Conservation (phyloP, 2,797 vertebrate genomes). For the Pygocentrus nattereri region DNA sequence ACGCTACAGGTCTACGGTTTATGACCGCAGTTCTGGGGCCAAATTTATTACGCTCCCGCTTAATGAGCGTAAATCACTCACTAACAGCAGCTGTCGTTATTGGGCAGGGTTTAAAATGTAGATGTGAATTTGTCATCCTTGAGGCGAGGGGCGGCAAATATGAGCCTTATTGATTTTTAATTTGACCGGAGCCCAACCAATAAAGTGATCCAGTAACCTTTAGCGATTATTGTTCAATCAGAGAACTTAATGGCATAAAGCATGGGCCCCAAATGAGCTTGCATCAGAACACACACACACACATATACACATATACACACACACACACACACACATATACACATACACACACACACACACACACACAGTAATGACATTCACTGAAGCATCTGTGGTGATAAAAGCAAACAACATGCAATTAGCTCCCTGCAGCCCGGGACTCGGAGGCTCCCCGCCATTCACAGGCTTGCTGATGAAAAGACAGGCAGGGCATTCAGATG, state of each 20-base stretch:
- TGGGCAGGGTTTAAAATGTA: constrained; percentile 37
- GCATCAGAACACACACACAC: constrained; percentile 40
- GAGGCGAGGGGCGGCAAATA: constrained; percentile 46
- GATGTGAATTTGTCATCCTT: constrained; percentile 49
- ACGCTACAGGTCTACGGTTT: constrained; percentile 32
- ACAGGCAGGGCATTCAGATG: constrained; percentile 35
- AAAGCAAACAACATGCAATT: constrained; percentile 58
- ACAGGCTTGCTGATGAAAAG: constrained; percentile 47
- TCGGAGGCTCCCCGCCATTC: constrained; percentile 35
- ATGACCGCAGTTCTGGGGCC: constrained; percentile 33
- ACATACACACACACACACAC: constrained; percentile 35
- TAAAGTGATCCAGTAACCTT: constrained; percentile 58
- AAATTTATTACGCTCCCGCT: constrained; percentile 50
- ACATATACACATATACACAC: neutral
- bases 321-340: constrained; percentile 10
- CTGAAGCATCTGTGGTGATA: constrained; percentile 57
- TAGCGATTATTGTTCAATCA: constrained; percentile 61
- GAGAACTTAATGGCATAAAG: constrained; percentile 52
- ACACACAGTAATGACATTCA: constrained; percentile 56
- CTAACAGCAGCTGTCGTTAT: constrained; percentile 45
- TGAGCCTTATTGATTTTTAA: constrained; percentile 64
- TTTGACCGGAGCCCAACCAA: constrained; percentile 55
- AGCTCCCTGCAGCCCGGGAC: constrained; percentile 51
- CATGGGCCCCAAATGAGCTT: constrained; percentile 36
- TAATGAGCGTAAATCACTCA: constrained; percentile 52